Conservation (phyloP, 2,113 vertebrate genomes). For the Callionymus lyra region DNA sequence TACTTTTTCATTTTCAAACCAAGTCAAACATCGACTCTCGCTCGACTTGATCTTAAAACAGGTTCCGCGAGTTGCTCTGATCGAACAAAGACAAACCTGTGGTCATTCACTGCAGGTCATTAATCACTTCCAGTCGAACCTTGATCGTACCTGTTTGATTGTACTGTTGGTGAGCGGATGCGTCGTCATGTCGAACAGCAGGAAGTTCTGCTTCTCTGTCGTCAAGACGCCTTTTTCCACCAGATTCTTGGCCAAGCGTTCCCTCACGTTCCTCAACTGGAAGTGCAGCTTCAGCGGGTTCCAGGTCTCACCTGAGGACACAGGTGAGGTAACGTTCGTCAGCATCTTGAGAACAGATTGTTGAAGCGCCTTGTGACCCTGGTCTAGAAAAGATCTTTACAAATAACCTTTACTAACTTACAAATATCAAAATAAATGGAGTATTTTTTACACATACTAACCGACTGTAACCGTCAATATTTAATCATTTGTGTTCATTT, state of each 20-base stretch:
- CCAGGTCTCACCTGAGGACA: slow-evolving; percentile 85
- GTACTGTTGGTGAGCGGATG: slow-evolving; percentile 92
- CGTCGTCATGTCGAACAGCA: slow-evolving; percentile 97
- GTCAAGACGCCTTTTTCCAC: slow-evolving; percentile 96
- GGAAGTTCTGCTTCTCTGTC: slow-evolving; percentile 98
- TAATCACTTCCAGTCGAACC: too few species aligned
- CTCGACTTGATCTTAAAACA: too few species aligned
- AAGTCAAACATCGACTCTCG: too few species aligned
- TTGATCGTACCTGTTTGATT: slow-evolving; percentile 80
- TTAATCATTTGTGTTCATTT: too few species aligned
- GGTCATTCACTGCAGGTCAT: too few species aligned
- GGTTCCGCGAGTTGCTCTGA: too few species aligned
- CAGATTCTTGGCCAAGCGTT: slow-evolving; percentile 92
- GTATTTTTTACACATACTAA: too few species aligned
- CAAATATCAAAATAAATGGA: neutral
- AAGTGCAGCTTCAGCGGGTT: slow-evolving; percentile 95
- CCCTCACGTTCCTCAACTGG: slow-evolving; percentile 88
- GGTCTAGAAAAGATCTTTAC: too few species aligned
- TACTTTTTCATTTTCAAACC: too few species aligned
- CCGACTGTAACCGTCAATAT: too few species aligned
- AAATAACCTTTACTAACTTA: neutral
- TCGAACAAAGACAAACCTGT: too few species aligned
- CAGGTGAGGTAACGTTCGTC: neutral
- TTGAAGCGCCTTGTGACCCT: neutral
- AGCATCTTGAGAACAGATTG: too few species aligned